Evolutionary conservation across 2,888 invertebrate species (phyloP), one percentile per base, ranked within the genome.

Genomic region (Mythimna loreyi): DNA sequence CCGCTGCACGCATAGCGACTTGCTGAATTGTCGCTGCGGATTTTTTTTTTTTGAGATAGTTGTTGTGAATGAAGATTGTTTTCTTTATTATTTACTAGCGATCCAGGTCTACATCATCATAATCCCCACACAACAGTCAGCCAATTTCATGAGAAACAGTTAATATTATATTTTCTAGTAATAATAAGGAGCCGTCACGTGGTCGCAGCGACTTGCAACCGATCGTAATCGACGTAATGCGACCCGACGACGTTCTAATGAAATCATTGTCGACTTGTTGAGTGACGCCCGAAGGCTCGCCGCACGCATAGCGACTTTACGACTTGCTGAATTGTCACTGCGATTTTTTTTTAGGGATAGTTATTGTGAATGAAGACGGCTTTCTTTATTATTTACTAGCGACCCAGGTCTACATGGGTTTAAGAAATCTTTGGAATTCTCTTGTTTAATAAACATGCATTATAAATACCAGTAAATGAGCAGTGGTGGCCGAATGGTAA

Each of bases 221-320:
- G 79, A 82, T 81, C 62, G 66, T 78, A 75, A 83, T 78, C 81
- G 78, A 36, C 61, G 11, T 79, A 83, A 83, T 75, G 69, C 77
- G 84, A 84, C 57, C 72, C 78, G 61, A 60, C 33, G 33, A 36
- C 30, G 53, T 55, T 71, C 70, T 84, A 84, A 83, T 84, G 84
- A 80, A 80, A 83, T 83, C 82, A 83, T 84, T 84, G 84, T 84
- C 79, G 79, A 59, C n/a, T n/a, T n/a, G n/a, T n/a, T n/a, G n/a
- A n/a, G 71, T 81, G 75, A 66, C 73, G 53, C 60, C 62, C 64
- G 72, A 64, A 82, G 82, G 80, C 71, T 69, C 19, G 36, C 65
- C 58, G 47, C 74, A 67, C 59, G 28, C 73, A 23, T 4, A 16
- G 43, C 65, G 59, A 80, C n/a, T n/a, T n/a, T n/a, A n/a, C n/a